Evolutionary conservation across 53 echinoderm and acorn worm genomes (phyloP), one percentile per base, ranked within the genome.

Genomic region (Arbacia lixula): DNA sequence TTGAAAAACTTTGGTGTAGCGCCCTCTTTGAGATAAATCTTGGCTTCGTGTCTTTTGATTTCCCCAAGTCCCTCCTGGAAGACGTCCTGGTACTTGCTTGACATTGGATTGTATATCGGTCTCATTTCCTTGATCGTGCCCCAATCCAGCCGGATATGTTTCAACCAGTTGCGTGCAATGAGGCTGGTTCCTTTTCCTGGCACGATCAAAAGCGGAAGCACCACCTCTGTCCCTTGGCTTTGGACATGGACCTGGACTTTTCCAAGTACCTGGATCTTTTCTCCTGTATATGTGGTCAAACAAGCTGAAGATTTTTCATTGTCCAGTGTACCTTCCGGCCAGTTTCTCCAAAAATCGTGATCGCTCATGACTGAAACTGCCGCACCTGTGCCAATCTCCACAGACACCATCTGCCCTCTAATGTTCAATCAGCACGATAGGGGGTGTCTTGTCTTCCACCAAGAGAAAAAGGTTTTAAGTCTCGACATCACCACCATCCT

Each of bases 311-410:
- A 62, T 63, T 63, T 25, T 2, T 21, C 9, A 36, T 62, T 27
- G 26, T n/a, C 2, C 21, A 62, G 14, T 82, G 25, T 10, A 25
- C 64, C 83, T 2, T 82, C 30, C 6, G 63, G 83, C 41, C 65
- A 82, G 33, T 82, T 36, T 11, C 39, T 21, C 0, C 63, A 16
- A 49, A 82, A 79, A 20, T 33, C 80, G 3, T 21, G 35, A 21
- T 79, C 20, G 24, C 80, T 40, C 80, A 79, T 79, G 19, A 79
- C 60, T 37, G 85, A 26, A 27, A 71, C 71, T 3, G 54, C 71
- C 16, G 71, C 85, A 12, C 85, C 85, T 53, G 85, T 85, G 68
- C 71, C 85, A 32, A 85, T 85, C 61, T 85, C 71, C 71, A 85
- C 51, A 2, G 36, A 43, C 34, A 85, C 17, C 11, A 30, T 53